Evolutionary conservation across 2,113 vertebrate genomes (phyloP), one percentile per base, ranked within the genome.

Genomic region (Oreotrochilus melanogaster): DNA sequence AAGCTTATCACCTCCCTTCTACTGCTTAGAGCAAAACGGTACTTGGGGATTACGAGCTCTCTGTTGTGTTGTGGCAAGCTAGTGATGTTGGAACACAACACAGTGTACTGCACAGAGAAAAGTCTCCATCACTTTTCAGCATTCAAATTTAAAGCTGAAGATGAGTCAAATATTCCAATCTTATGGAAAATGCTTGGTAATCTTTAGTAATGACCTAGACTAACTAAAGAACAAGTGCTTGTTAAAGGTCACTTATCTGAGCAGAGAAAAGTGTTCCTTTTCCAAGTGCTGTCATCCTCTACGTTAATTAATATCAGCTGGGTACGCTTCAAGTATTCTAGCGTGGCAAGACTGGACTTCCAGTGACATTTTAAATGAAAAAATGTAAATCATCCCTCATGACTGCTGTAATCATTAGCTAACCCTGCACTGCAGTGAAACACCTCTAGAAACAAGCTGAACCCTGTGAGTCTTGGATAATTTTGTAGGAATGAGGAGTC

Each of bases 291-390:
- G 98, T 98, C 98, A 98, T 97, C 97, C 94, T 97, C 93, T 53
- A 85, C 96, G 96, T 97, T 98, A 98, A 98, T 98, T 98, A 98
- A 97, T 96, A 98, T 97, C 97, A 98, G 79, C 94, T 22, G 4
- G 56, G 88, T 70, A 84, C 79, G 69, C 93, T 98, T 98, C 97
- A 97, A 94, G 88, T 91, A 91, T 83, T 80, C 53, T 75, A 96
- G 72, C 57, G 86, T 71, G 60, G 74, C 66, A 96, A 93, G 65
- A 95, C 92, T 95, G 98, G 98, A 98, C 98, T 97, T 98, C 93
- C 91, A 85, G 93, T 98, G 98, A 98, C 97, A 98, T 93, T 97
- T 97, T 96, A 92, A 97, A 97, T 96, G 95, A 97, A 97, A 97
- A 97, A 97, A 94, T 75, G 87, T 92, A 97, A 97, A 96, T 96